These are phyloP conservation scores for Darwinula stevensoni DNA, from an alignment of 2,888 invertebrate species.

Conservation along the genomic window DNA sequence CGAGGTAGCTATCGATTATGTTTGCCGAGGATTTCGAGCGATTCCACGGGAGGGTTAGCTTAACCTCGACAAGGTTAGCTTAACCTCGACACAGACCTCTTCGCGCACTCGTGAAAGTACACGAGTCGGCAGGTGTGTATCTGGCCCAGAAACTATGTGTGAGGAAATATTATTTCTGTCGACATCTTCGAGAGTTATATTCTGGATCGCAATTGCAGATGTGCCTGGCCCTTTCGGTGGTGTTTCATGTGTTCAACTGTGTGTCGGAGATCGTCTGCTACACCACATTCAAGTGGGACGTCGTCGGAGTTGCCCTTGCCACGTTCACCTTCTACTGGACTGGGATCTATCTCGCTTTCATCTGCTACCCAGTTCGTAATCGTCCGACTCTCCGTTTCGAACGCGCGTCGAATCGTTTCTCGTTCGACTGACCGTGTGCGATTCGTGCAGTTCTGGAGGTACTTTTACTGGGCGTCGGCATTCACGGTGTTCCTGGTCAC, in stretches of 20 bases:
- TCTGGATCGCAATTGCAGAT: slow-evolving; percentile 40
- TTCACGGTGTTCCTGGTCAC: slow-evolving; percentile 47
- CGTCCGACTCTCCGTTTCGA: slow-evolving; percentile 4
- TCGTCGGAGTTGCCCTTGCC: slow-evolving; percentile 74
- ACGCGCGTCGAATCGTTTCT: slow-evolving; percentile 3
- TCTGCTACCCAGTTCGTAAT: slow-evolving; percentile 55
- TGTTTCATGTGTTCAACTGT: slow-evolving; percentile 83
- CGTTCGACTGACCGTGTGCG: too few species aligned
- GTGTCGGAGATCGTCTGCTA: slow-evolving; percentile 58
- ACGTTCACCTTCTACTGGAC: slow-evolving; percentile 78
- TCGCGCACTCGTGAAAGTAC: too few species aligned
- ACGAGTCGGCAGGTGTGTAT: too few species aligned
- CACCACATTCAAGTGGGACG: slow-evolving; percentile 59
- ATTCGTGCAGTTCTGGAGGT: slow-evolving; percentile 32
- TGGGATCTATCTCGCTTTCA: slow-evolving; percentile 86
- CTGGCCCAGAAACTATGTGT: too few species aligned
- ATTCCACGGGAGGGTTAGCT: too few species aligned
- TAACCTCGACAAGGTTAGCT: too few species aligned
- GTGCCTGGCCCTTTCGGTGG: slow-evolving; percentile 68
- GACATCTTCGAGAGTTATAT: too few species aligned
- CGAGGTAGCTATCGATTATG: too few species aligned
- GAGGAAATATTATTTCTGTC: too few species aligned
- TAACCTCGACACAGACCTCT: too few species aligned
- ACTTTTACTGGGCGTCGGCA: slow-evolving; percentile 53
- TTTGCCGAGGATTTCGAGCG: too few species aligned